Evolutionary conservation across 2,888 invertebrate species (phyloP), one percentile per base, ranked within the genome.

Genomic region (Pammene aurita): DNA sequence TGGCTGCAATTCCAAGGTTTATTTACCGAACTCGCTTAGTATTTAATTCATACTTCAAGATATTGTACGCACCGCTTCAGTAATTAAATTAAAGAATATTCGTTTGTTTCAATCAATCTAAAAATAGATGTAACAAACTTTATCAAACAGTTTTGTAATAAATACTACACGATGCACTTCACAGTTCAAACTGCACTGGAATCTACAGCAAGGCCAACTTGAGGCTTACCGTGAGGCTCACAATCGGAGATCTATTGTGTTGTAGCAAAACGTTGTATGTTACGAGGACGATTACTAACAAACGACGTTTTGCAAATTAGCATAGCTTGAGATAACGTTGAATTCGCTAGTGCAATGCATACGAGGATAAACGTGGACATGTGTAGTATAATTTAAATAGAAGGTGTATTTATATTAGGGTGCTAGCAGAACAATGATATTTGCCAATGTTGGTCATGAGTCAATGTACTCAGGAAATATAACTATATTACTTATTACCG

Each of bases 141-240:
- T 26, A 26, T 4, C 4, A 26, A 26, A 26, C 26, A 26, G 26
- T 26, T 26, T 26, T 4, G 48, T 48, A n/a, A n/a, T n/a, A n/a
- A n/a, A n/a, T n/a, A n/a, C n/a, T n/a, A n/a, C n/a, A 61, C 46
- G 48, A 50, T 61, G 9, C 61, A 61, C 48, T 34, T 35, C 38
- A 50, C 35, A 61, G 38, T 38, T 61, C 16, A 61, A 38, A 35
- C 60, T n/a, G 48, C 6, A n/a, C 41, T 41, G 7, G 41, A 18
- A 50, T 18, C 56, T 57, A 16, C 46, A 48, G 48, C 48, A 61
- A 1, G 4, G 26, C 26, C 46, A 4, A 61, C 48, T 16, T 61
- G 35, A 50, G 61, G 61, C 44, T 50, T 38, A 61, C 48, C 38
- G 38, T 18, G n/a, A 13, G 38, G 16, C 16, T 38, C 50, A 50